Base-by-base conservation (phyloP, 2,113 vertebrate genomes). In the Scortum barcoo region DNA sequence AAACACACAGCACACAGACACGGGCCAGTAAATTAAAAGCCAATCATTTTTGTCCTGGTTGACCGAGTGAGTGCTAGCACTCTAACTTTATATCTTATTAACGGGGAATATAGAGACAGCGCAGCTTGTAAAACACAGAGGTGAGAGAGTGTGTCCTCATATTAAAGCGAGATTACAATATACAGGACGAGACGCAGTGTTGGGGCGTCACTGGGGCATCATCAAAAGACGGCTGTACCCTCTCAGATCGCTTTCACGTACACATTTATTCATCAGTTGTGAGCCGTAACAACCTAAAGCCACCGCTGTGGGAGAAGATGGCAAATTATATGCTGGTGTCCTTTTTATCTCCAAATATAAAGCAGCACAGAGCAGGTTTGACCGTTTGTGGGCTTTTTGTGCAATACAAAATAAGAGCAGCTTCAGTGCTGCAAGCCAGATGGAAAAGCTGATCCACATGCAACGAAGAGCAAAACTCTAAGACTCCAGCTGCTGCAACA, bases 31-130 rank as follows among this genome's bases (percentile, higher is more conserved):
- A 90, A 94, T 86, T 77, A 87, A 92, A 86, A 85, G 75, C 82
- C 74, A 87, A 85, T 92, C 76, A 86, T 92, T 88, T 90, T 76
- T 76, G 82, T 86, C 90, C 81, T 75, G 86, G 76, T 81, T 84
- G 89, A 91, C 87, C 74, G 83, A 71, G 58, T 46, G 80, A 85
- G 86, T 12, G 61, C 42, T 36, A 71, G 81, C 65, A 3, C 78
- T 85, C 66, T 73, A 76, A 90, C 71, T 88, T 83, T 73, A 84
- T 87, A 65, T 89, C 74, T 79, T 83, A 89, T 93, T 92, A 91
- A 79, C 48, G 42, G 60, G 65, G 68, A 78, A 83, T 58, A 76
- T 61, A 78, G 87, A 74, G 81, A 78, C 38, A 11, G 46, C 16
- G 26, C 71, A 19, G 83, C 78, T 87, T 74, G 83, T 92, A 81